phyloP scores from a whole-genome alignment of 2,888 invertebrate species.

The Cephus sareptanus region DNA sequence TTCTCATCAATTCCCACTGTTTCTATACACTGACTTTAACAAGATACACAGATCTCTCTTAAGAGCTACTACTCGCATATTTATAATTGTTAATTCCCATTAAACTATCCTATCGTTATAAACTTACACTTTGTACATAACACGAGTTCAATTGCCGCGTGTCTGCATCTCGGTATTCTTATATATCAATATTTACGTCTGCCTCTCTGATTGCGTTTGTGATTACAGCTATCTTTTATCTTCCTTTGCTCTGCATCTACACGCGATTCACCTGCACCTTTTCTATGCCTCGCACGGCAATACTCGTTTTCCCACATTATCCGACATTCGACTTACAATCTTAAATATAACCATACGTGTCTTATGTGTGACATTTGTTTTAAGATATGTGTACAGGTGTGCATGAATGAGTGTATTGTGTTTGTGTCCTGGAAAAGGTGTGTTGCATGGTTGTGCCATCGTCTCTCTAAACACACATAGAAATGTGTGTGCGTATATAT shows the following conservation, averaged over 20 bases:
- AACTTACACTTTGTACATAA: slow-evolving; percentile 5
- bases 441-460: background rate
- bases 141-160: background rate
- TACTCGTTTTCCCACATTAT: background rate
- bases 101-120: background rate
- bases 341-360: background rate
- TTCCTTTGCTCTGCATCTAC: background rate
- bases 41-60: slow-evolving; percentile 1
- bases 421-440: background rate
- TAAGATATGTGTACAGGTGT: background rate
- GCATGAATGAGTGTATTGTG: background rate
- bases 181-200: background rate
- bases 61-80: background rate
- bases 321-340: background rate
- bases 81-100: background rate
- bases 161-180: background rate
- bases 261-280: background rate
- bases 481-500: too few relatives aligned
- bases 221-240: background rate
- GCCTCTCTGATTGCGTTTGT: background rate
- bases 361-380: background rate
- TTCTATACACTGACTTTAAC: background rate
- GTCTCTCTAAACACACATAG: background rate
- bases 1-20: background rate
- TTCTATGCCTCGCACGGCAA: background rate